Evolutionary conservation across 2,797 vertebrate genomes (phyloP).

Genomic region (Crenichthys baileyi): DNA sequence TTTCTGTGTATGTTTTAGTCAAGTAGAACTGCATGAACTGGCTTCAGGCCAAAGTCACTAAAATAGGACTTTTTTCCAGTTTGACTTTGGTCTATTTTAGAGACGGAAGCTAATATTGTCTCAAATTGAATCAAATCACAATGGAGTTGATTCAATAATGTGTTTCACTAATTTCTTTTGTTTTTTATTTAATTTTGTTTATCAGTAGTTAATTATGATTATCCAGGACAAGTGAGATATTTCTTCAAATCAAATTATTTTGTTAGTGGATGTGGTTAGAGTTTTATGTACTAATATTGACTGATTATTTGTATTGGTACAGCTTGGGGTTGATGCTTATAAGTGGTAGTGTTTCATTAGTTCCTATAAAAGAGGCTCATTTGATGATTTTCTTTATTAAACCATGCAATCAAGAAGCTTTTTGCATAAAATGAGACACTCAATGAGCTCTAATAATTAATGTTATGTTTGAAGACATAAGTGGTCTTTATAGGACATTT

Average conservation of each 20-base stretch:
- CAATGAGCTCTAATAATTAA: neutral
- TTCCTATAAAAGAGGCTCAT: neutral
- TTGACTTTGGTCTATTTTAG: neutral
- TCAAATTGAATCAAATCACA: neutral
- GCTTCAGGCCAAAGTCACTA: neutral
- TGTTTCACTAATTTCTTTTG: neutral
- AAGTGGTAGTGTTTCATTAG: neutral
- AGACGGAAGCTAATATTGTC: neutral
- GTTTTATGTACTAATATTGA: neutral
- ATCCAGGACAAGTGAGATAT: neutral
- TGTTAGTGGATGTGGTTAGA: neutral
- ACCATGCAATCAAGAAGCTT: neutral
- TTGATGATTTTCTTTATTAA: neutral
- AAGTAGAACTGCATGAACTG: neutral
- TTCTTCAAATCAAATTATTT: neutral
- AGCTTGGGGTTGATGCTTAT: neutral
- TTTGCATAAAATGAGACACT: neutral
- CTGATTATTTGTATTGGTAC: neutral
- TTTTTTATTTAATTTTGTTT: neutral
- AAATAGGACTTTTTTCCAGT: constrained; percentile 15
- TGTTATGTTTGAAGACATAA: neutral
- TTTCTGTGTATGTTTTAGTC: constrained; percentile 2
- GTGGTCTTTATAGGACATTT: neutral
- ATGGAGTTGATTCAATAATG: too few relatives aligned
- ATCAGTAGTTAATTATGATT: neutral